Base-by-base conservation (phyloP, 2,797 vertebrate genomes). In the Rhincodon typus region DNA sequence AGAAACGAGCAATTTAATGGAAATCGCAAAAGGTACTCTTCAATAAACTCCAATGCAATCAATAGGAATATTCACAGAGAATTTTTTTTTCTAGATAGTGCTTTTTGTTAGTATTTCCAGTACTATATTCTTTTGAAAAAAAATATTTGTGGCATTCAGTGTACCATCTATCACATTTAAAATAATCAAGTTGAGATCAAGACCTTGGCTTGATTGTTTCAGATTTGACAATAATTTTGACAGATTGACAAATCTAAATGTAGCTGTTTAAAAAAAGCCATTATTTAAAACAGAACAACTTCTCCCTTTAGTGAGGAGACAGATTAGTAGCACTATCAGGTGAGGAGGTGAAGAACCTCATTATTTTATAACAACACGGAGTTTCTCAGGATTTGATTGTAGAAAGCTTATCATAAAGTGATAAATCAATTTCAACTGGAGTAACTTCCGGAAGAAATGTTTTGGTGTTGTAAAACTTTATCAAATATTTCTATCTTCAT, bases 1-100 rank as follows among this genome's bases (percentile, higher is more conserved):
- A 69, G 62, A 69, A 69, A 93, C 69, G 90, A 69, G 19, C 30
- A 93, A 93, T 69, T 69, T 93, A 93, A 38, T 93, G n/a, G 90
- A 93, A 93, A 69, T 69, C 0, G 13, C 21, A 93, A 66, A 67
- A 23, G 25, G 21, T 25, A 42, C 38, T 46, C 38, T 84, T 93
- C 90, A 93, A 93, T 42, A 69, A 67, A 25, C 2, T 69, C 90
- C 90, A 12, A 2, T 10, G 27, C 42, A 93, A n/a, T 23, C 62
- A 93, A 25, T 6, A 42, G 5, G 17, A 23, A 67, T 42, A 69
- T 69, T 69, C n/a, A 19, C 30, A 69, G 62, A 93, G n/a, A 42
- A 42, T 69, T 42, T 25, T 93, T 66, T 93, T 38, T 91, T 91
- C 53, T 38, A 67, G 42, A 8, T 30, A 66, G 12, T 7, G 30